Base-by-base conservation (phyloP, 2,113 vertebrate species). In the Xiphophorus couchianus region DNA sequence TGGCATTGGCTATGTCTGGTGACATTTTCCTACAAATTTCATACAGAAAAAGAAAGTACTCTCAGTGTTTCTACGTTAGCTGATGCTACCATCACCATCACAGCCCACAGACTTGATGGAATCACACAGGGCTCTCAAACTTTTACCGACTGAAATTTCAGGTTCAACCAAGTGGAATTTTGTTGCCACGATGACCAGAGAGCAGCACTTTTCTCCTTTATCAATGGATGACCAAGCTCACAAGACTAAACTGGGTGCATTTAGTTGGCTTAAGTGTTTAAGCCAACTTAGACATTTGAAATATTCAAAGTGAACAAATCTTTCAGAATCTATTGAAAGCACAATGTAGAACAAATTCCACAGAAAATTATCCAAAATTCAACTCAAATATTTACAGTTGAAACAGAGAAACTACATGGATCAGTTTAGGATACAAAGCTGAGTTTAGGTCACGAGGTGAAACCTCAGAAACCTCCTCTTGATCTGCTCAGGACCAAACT, bases 401-500 rank as follows among this genome's bases (percentile, higher is more conserved):
- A 17, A n/a, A 35, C 44, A 77, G 44, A 71, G 76, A 44, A 78
- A 35, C 65, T 12, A 6, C 30, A 61, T n/a, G 1, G 13, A 62
- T 69, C 35, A 66, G 69, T 68, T 61, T 9, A 12, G 29, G 15
- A 66, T 15, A n/a, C 74, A 80, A 66, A 69, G 31, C 25, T 63
- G 9, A 51, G 27, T 28, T 28, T 28, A 28, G 85, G 80, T 86
- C 76, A 75, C 0, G 4, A 54, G 29, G 84, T 80, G 68, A 66
- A 78, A 87, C 35, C 75, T 61, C 63, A 61, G 77, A 10, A 35
- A 78, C 77, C 66, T 65, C 13, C 66, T 25, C 42, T 64, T 6
- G 5, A 73, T 54, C 65, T 27, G 30, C 72, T 82, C 63, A 31
- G 70, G 67, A 89, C 86, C 72, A 76, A 81, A 58, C 81, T 42